Base-by-base conservation (phyloP, 2,113 vertebrate species). In the Aythya baeri region DNA sequence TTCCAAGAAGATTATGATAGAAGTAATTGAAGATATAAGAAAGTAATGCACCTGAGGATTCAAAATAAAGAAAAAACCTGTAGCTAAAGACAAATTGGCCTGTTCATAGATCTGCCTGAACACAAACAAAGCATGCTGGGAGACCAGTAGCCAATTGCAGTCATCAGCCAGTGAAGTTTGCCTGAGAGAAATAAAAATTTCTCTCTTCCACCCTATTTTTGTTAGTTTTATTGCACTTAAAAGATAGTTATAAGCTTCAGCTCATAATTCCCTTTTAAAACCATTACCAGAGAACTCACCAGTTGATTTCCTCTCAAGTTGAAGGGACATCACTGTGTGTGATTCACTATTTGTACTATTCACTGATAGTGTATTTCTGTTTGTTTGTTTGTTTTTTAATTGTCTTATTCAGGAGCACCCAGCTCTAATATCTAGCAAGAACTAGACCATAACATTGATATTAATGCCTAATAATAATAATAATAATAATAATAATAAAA, bases 331-430 rank as follows among this genome's bases (percentile, higher is more conserved):
- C 3, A 8, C 8, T 41, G 21, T 29, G 36, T 83, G 38, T 41
- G 38, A 41, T 41, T 41, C 38, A 41, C 38, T 41, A 41, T 41
- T 41, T 41, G 38, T 41, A 41, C 38, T 41, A 78, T 38, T 86
- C 0, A 0, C 67, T 63, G 20, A 11, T 46, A 49, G 29, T 23
- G 43, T 32, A 5, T 38, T 18, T n/a, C 78, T 72, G 46, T 46
- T 49, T 49, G 20, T 21, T 49, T 49, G 20, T 21, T 49, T 49
- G 9, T 49, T 49, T 49, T 50, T 93, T 59, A 83, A 83, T 63
- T 77, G 5, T 2, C 31, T 54, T 71, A 25, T 88, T 83, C 6
- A 20, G 11, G 9, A 86, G 13, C 11, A 43, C 23, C n/a, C 7
- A 55, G 8, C 27, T 88, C 44, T 57, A 31, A 94, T 38, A 79